phyloP scores from a whole-genome alignment of 2,113 vertebrate species.

The Heptranchias perlo region DNA sequence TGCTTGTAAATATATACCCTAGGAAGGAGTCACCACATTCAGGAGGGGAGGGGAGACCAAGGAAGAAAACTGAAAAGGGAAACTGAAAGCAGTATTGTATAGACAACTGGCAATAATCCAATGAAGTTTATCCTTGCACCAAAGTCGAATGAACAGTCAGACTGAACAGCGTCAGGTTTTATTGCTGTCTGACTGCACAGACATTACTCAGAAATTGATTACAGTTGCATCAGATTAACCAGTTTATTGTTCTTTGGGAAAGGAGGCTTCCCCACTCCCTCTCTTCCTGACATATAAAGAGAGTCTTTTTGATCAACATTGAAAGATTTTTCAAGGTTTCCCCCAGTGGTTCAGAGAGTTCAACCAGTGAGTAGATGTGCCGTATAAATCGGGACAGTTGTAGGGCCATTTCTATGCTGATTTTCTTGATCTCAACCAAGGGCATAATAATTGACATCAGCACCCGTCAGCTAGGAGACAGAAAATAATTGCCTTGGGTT shows the following conservation, averaged over 20 bases:
- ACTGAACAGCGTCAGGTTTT: background rate
- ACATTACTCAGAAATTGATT: background rate
- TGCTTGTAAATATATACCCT: background rate
- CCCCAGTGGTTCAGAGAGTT: background rate
- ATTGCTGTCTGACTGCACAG: background rate
- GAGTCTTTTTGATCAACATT: background rate
- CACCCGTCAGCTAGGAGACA: background rate
- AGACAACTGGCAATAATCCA: background rate
- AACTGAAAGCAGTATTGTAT: background rate
- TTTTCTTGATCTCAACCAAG: background rate
- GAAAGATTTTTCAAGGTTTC: background rate
- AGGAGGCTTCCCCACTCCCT: background rate
- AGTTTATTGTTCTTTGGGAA: background rate
- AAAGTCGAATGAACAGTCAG: background rate
- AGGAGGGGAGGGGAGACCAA: background rate
- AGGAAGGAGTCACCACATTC: background rate
- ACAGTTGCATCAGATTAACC: background rate
- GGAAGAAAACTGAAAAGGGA: background rate
- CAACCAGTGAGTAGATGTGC: background rate
- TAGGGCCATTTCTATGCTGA: background rate
- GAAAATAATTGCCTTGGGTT: background rate
- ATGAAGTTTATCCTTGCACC: background rate
- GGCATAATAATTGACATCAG: background rate
- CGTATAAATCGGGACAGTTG: background rate
- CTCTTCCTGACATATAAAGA: background rate